Conservation (phyloP, 53 echinoderm and acorn worm genomes). For the Mesocentrotus franciscanus region DNA sequence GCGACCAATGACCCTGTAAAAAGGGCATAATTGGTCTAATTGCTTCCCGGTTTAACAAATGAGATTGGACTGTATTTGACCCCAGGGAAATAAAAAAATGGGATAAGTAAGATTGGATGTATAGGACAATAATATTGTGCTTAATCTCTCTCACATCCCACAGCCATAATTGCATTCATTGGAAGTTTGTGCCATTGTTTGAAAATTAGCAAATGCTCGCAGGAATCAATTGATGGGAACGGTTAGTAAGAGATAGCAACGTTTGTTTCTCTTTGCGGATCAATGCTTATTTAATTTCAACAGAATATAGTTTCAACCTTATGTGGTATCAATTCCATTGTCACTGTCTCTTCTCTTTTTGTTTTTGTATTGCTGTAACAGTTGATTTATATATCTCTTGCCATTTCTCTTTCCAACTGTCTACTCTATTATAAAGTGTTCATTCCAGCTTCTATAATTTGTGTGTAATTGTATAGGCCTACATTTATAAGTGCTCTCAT, state of each 20-base stretch:
- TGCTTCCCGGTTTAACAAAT: conserved; percentile 25
- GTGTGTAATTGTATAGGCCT: neutral
- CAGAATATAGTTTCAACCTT: neutral
- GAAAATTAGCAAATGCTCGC: conserved; percentile 17
- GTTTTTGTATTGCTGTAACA: neutral
- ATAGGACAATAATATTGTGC: neutral
- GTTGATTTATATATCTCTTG: too few species aligned
- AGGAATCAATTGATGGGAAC: neutral
- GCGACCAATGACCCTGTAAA: conserved; percentile 22
- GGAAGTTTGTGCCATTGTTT: neutral
- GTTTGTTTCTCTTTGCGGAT: conserved; percentile 25
- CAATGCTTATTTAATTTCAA: conserved; percentile 20
- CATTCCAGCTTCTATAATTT: neutral
- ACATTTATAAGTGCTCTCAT: too few species aligned
- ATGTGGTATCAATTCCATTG: neutral
- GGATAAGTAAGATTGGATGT: neutral
- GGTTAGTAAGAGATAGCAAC: neutral
- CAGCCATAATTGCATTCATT: neutral
- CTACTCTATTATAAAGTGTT: neutral
- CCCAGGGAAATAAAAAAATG: neutral
- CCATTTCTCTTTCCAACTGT: neutral
- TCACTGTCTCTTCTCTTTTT: neutral
- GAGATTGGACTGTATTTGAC: conserved; percentile 40
- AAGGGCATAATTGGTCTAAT: conserved; percentile 43
- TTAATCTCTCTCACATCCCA: neutral